These are phyloP conservation scores for Chaetodon auriga DNA, from an alignment of 2,113 vertebrate genomes.

Conservation along the genomic window DNA sequence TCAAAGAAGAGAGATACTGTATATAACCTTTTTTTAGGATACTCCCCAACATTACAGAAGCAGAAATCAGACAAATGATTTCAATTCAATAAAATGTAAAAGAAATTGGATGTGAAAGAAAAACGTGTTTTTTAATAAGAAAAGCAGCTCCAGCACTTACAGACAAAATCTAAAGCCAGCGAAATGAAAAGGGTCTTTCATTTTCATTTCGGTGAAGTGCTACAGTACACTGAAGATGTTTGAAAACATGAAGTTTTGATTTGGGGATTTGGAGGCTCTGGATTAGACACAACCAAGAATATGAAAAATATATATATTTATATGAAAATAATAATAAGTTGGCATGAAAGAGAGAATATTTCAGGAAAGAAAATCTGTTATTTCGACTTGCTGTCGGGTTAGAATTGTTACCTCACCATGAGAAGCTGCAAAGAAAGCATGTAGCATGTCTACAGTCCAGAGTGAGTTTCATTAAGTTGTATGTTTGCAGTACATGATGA, in stretches of 20 bases:
- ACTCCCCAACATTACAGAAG: background rate
- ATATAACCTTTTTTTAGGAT: background rate
- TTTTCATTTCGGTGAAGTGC: background rate
- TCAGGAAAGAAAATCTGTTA: background rate
- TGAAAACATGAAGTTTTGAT: constrained; percentile 3
- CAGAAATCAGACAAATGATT: background rate
- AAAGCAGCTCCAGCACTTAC: background rate
- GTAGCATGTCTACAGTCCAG: background rate
- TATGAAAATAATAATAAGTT: background rate
- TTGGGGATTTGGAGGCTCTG: constrained; percentile 9
- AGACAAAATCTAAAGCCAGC: background rate
- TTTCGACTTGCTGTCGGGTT: background rate
- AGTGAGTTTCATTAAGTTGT: background rate
- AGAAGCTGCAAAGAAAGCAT: background rate
- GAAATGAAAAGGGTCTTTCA: background rate
- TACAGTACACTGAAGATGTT: background rate
- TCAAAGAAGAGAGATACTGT: background rate
- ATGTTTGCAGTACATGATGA: background rate
- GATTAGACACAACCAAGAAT: background rate
- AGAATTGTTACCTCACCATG: no score
- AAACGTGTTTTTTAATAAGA: background rate
- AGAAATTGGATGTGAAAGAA: background rate
- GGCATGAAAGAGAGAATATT: background rate
- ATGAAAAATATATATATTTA: background rate
- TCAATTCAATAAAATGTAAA: background rate